Conservation (phyloP, 2,888 invertebrate genomes). For the Platycheirus albimanus region DNA sequence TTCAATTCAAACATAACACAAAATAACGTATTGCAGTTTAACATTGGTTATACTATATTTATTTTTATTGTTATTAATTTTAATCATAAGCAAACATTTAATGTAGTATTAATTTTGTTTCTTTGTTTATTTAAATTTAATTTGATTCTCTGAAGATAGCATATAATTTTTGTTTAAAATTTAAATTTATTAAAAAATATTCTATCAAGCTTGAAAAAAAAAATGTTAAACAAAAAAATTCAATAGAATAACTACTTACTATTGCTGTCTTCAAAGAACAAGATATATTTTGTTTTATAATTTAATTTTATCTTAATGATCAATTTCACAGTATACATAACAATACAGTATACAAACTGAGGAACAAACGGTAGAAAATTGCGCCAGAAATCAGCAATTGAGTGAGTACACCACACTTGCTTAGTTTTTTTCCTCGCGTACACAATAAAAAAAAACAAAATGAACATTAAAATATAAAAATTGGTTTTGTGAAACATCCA, state of each 20-base stretch:
- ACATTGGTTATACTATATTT: conserved; percentile 43
- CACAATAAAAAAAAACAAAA: conserved; percentile 44
- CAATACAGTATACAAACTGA: conserved; percentile 74
- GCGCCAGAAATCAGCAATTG: conserved; percentile 74
- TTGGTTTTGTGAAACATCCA: conserved; percentile 25
- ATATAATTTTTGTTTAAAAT: conserved; percentile 4
- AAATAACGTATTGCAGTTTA: conserved; percentile 31
- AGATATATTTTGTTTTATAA: conserved; percentile 36
- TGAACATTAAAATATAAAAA: conserved; percentile 17
- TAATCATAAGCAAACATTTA: conserved; percentile 54
- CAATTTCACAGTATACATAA: conserved; percentile 74
- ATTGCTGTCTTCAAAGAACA: conserved; percentile 47
- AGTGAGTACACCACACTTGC: conserved; percentile 74
- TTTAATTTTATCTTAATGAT: conserved; percentile 60
- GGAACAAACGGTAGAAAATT: conserved; percentile 72
- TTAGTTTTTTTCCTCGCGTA: conserved; percentile 72
- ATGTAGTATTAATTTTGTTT: conserved; percentile 59
- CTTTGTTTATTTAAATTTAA: conserved; percentile 56
- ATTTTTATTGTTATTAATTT: conserved; percentile 44
- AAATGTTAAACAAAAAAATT: not conserved
- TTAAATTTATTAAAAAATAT: not conserved
- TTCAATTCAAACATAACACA: conserved; percentile 7
- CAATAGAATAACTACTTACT: not conserved
- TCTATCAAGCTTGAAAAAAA: not conserved
- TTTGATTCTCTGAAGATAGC: conserved; percentile 57